A percentile compares a stretch with the other conserved stretches of the same genome.
Evolutionary conservation across 2,797 vertebrate species (phyloP).

Genomic region (Geotrypetes seraphini): DNA sequence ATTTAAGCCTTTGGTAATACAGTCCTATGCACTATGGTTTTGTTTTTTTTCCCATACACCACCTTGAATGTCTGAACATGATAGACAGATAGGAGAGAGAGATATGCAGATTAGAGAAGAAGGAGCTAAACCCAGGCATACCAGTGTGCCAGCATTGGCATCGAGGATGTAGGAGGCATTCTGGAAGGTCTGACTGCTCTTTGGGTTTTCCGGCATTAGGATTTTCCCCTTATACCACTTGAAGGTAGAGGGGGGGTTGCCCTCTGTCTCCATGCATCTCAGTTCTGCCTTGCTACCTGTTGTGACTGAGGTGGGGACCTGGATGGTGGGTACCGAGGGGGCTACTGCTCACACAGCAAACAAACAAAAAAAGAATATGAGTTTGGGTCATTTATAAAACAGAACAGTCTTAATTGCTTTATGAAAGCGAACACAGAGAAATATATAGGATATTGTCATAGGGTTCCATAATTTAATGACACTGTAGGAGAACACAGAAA

Average conservation of each 20-base stretch:
- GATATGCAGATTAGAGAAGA: no score
- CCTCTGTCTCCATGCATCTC: conserved; percentile 51
- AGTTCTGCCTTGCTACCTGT: conserved; percentile 43
- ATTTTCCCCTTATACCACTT: conserved; percentile 60
- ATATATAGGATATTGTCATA: no score
- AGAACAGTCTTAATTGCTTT: no score
- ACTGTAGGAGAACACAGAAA: no score
- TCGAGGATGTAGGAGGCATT: conserved; percentile 71
- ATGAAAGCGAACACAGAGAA: no score
- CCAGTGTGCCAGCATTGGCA: conserved; percentile 53
- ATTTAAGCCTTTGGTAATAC: no score
- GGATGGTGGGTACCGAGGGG: conserved; percentile 53
- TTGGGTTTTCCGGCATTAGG: conserved; percentile 55
- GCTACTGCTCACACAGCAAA: conserved; percentile 56
- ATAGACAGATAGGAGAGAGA: no score
- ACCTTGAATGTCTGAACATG: no score
- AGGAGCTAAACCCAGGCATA: conserved; percentile 42
- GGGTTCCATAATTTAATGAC: no score
- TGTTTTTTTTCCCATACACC: no score
- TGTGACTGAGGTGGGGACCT: conserved; percentile 58
- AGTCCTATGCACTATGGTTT: no score
- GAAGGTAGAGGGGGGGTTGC: conserved; percentile 62
- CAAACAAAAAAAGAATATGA: background rate
- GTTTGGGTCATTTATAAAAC: no score
- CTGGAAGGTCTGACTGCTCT: conserved; percentile 45